A percentile compares a stretch with the other conserved stretches of the same genome.
phyloP scores from a whole-genome alignment of 2,113 vertebrate species.

The Chamaetylas fuelleborni region DNA sequence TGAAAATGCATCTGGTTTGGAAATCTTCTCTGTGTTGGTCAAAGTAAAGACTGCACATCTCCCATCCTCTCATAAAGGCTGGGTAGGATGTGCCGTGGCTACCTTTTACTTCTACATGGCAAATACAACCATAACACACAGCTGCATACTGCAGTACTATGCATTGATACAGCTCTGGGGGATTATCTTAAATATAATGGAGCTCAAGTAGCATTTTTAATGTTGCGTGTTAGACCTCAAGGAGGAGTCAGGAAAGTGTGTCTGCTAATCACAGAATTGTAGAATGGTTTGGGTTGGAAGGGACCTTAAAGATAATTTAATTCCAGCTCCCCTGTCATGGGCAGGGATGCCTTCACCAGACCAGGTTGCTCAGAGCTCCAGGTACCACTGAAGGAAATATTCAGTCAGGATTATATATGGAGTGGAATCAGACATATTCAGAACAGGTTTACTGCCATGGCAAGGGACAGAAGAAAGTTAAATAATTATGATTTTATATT shows the following conservation, averaged over 20 bases:
- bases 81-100: background rate
- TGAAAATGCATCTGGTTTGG: background rate
- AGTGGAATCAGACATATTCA: background rate
- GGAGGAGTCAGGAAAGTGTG: background rate
- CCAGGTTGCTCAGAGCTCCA: background rate
- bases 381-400: background rate
- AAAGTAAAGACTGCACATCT: background rate
- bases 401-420: background rate
- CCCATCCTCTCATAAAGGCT: background rate
- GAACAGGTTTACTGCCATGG: background rate
- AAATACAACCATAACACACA: background rate
- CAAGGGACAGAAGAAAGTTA: background rate
- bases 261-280: background rate
- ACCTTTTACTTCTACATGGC: background rate
- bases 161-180: rapidly evolving
- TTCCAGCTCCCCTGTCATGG: background rate
- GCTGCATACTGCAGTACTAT: background rate
- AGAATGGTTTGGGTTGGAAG: background rate
- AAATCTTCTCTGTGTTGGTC: background rate
- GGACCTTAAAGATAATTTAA: background rate
- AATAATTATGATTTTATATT: conserved; percentile 18
- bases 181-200: background rate
- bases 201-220: background rate
- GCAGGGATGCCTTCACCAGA: background rate
- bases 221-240: background rate